Evolutionary conservation across 2,888 invertebrate species (phyloP).

Genomic region (Pasiphila rectangulata): DNA sequence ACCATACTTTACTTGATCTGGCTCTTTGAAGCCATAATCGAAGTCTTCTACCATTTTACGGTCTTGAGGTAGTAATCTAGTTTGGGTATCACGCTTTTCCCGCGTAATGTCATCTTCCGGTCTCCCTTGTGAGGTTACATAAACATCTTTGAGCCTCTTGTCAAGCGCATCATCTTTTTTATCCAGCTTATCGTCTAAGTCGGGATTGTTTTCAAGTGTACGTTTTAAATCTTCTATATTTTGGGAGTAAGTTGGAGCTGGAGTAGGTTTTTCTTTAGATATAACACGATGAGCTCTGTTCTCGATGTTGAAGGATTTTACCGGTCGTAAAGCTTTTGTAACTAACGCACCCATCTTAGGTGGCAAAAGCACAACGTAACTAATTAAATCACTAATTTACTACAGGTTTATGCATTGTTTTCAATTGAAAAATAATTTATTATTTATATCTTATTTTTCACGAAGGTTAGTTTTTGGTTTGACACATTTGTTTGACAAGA

Average conservation of each 20-base stretch:
- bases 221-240: constrained; percentile 83
- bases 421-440: constrained; percentile 6
- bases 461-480: constrained; percentile 38
- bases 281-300: constrained; percentile 87
- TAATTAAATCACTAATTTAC: constrained; percentile 24
- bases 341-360: constrained; percentile 85
- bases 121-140: constrained; percentile 84
- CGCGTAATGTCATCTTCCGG: constrained; percentile 75
- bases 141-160: constrained; percentile 85
- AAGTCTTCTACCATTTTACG: constrained; percentile 73
- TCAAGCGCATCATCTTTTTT: constrained; percentile 84
- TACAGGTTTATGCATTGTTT: constrained; percentile 37
- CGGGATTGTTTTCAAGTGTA: constrained; percentile 82
- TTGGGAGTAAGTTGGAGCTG: constrained; percentile 85
- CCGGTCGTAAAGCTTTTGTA: constrained; percentile 80
- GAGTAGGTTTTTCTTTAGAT: constrained; percentile 82
- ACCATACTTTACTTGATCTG: constrained; percentile 81
- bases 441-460: constrained; percentile 26
- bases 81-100: constrained; percentile 54
- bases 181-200: constrained; percentile 81
- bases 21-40: constrained; percentile 86
- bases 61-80: constrained; percentile 82
- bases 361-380: constrained; percentile 51
- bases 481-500: neutral
- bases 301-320: constrained; percentile 87